Evolutionary conservation across 2,113 vertebrate genomes (phyloP).

Genomic region (Lasiurus cinereus): DNA sequence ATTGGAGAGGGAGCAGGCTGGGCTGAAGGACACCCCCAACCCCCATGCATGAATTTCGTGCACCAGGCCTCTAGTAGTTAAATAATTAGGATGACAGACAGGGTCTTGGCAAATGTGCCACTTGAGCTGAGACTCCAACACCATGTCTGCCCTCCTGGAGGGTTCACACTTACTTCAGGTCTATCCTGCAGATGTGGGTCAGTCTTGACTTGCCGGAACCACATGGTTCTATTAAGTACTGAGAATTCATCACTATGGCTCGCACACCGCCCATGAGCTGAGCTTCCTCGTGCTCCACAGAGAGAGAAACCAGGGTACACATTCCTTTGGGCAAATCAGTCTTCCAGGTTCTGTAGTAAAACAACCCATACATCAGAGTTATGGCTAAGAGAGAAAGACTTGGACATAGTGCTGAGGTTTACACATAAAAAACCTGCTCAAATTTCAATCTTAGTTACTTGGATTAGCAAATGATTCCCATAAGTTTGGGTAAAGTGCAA

Average conservation of each 20-base stretch:
- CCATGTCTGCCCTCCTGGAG: accelerated
- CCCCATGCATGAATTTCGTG: no score
- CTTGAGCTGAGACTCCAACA: accelerated
- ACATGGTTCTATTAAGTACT: constrained; percentile 96
- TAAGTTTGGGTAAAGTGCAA: background rate
- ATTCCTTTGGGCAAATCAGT: constrained; percentile 95
- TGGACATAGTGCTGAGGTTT: background rate
- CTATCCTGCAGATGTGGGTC: constrained; percentile 96
- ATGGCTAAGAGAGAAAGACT: background rate
- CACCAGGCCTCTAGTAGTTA: background rate
- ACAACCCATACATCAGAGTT: background rate
- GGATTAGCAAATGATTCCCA: background rate
- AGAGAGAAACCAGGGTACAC: constrained; percentile 94
- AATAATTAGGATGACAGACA: background rate
- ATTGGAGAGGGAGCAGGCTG: no score
- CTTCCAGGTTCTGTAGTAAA: constrained; percentile 94
- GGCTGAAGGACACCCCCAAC: no score
- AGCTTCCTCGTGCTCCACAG: constrained; percentile 95
- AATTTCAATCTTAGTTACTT: background rate
- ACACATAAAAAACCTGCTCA: background rate
- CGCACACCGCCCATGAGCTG: constrained; percentile 92
- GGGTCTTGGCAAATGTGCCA: no score
- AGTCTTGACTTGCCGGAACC: constrained; percentile 97
- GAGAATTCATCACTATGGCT: constrained; percentile 94
- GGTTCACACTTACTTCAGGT: constrained; percentile 93